Base-by-base conservation (phyloP, 2,888 invertebrate genomes). In the Paralinhomoeus sp. region DNA sequence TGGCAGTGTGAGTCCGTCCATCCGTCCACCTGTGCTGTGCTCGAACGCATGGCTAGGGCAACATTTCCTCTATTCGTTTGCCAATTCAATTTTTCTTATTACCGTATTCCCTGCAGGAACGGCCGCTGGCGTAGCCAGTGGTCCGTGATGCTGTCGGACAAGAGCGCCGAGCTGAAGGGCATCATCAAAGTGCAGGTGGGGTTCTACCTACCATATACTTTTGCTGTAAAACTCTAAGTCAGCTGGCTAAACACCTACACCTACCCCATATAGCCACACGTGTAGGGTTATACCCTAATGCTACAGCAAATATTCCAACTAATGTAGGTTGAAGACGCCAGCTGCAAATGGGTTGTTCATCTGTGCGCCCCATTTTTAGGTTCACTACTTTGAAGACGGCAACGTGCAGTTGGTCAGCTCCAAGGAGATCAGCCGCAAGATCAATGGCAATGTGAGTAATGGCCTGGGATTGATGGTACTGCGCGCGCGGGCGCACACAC, bases 341-440 rank as follows among this genome's bases (percentile, higher is more conserved):
- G n/a, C n/a, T n/a, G n/a, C n/a, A n/a, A n/a, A n/a, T n/a, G n/a
- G n/a, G n/a, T n/a, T n/a, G n/a, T n/a, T n/a, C n/a, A n/a, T n/a
- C n/a, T n/a, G n/a, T n/a, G n/a, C n/a, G n/a, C n/a, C n/a, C n/a
- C 18, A 7, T n/a, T 42, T 50, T 12, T 51, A 67, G 65, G 87
- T 97, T 51, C 97, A 97, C 68, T 97, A 97, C 66, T 97, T 93
- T 62, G 97, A 97, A 70, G 97, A 99, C 66, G 97, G 97, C 39
- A 97, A 97, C 67, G 93, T 97, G 45, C 93, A 97, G 67, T 72
- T 97, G 64, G 89, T 97, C 53, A 87, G 85, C 64, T 84, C 85
- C 45, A 97, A 97, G 69, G 55, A 58, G 15, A 48, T 55, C 23
- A 46, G 45, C 22, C 46, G 47, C 12, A 53, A 57, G 39, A 51